phyloP scores from a whole-genome alignment of 2,888 invertebrate genomes.

The Galeopsomyia nigrocyanea region DNA sequence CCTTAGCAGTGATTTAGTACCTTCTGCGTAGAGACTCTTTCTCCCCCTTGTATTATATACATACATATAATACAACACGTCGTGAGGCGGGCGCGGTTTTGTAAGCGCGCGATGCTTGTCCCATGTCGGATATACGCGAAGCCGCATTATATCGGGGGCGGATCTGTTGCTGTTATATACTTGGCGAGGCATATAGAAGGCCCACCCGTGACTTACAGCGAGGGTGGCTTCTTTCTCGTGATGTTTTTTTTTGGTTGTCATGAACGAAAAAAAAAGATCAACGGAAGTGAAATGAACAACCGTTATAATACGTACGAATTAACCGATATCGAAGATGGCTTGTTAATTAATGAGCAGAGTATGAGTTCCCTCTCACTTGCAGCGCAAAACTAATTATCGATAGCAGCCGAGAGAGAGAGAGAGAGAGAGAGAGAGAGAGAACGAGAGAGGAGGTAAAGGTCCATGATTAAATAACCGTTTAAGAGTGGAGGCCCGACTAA shows the following conservation, averaged over 20 bases:
- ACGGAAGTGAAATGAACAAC: too few relatives aligned
- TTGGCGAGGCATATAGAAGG: not conserved
- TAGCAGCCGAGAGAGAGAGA: slow-evolving; percentile 31
- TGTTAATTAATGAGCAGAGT: slow-evolving; percentile 38
- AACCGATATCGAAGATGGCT: not conserved
- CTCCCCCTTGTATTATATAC: not conserved
- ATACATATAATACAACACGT: slow-evolving; percentile 2
- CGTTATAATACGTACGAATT: too few relatives aligned
- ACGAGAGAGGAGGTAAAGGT: slow-evolving; percentile 9
- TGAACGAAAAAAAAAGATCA: not conserved
- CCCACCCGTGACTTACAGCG: not conserved
- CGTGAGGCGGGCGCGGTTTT: slow-evolving; percentile 45
- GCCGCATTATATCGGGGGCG: not conserved
- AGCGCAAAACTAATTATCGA: slow-evolving; percentile 45
- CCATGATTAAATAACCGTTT: slow-evolving; percentile 47
- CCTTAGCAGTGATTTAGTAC: slow-evolving; percentile 67
- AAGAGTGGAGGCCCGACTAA: slow-evolving; percentile 40
- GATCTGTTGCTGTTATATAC: not conserved
- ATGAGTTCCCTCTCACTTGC: slow-evolving; percentile 12
- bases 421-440: slow-evolving; percentile 7
- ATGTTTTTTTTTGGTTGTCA: slow-evolving; percentile 48
- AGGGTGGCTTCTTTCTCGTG: slow-evolving; percentile 25
- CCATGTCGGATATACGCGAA: slow-evolving; percentile 40
- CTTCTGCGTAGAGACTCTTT: slow-evolving; percentile 9
- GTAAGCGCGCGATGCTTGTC: slow-evolving; percentile 51